phyloP scores from a whole-genome alignment of 1,140 invertebrate genomes.

The Drosophila asahinai region DNA sequence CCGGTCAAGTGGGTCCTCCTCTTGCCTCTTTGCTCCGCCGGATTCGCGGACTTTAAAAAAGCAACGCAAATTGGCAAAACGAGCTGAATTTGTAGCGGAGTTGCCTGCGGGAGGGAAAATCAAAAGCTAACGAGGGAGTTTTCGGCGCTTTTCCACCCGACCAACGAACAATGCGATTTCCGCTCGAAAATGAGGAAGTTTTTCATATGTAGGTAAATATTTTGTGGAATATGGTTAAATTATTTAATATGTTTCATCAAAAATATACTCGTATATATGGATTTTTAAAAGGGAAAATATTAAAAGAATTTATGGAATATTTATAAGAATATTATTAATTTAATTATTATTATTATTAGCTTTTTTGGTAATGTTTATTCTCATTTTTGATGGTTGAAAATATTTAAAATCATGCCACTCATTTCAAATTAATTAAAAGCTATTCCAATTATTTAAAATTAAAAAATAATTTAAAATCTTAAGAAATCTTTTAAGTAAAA shows the following conservation, averaged over 20 bases:
- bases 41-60: slow-evolving; percentile 24
- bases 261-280: too few relatives aligned
- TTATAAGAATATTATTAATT: too few relatives aligned
- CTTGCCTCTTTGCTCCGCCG: background rate
- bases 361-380: too few relatives aligned
- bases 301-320: too few relatives aligned
- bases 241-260: background rate
- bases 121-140: slow-evolving; percentile 40
- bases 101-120: slow-evolving; percentile 24
- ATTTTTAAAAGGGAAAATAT: too few relatives aligned
- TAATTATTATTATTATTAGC: too few relatives aligned
- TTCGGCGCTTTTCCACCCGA: slow-evolving; percentile 7
- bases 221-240: background rate
- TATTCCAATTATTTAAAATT: too few relatives aligned
- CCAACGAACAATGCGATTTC: slow-evolving; percentile 5
- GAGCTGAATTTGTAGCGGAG: slow-evolving; percentile 23
- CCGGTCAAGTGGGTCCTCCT: slow-evolving; percentile 14
- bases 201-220: background rate
- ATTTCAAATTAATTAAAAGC: background rate
- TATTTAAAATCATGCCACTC: background rate
- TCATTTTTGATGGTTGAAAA: too few relatives aligned
- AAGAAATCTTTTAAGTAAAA: too few relatives aligned
- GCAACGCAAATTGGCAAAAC: slow-evolving; percentile 44
- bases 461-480: background rate
- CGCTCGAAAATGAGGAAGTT: background rate